Evolutionary conservation across 1,140 invertebrate species (phyloP), one percentile per base, ranked within the genome.

Genomic region (Drosophila arizonae): DNA sequence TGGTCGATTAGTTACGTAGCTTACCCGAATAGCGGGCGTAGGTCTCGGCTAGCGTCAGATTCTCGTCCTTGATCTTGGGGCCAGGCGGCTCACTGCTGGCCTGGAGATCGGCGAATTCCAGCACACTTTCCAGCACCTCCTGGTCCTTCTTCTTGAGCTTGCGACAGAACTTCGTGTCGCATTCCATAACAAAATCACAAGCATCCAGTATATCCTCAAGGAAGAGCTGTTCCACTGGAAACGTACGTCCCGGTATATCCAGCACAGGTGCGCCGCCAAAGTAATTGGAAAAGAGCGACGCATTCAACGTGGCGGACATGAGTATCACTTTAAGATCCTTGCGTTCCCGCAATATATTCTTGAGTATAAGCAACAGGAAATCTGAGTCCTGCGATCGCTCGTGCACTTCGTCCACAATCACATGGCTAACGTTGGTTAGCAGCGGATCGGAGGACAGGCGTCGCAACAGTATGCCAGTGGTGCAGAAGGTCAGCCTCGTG

Each of bases 351-450:
- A 97, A 87, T 33, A 97, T 92, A 75, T 96, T 94, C 91, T 95
- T 95, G n/a, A 97, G 89, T 51, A 97, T 95, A 39, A 97, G 93
- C 39, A 97, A 84, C 5, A 98, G 91, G 81, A 97, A 97, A 91
- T 98, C 97, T 76, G 96, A 96, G 90, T 98, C 97, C 89, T 96
- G 95, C 45, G 95, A 96, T 68, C 97, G 93, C 91, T 99, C 97
- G 90, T 99, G 97, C 3, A 98, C 96, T 93, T 99, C 98, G 91
- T 99, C 98, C 9, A 98, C 94, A 70, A 97, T 94, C 24, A 97
- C 92, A 84, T 97, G 96, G 0, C 95, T 95, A 1, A 96, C 94
- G 13, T 94, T 93, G n/a, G 93, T 92, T 21, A 97, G 90, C 13
- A 94, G 88, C 0, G 95, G 95, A 90, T 96, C 95, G n/a, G 94